Percentiles rank a stretch among this genome's conserved stretches.
Evolutionary conservation across 2,888 invertebrate genomes (phyloP).

Genomic region (Pseudanteris insignis): DNA sequence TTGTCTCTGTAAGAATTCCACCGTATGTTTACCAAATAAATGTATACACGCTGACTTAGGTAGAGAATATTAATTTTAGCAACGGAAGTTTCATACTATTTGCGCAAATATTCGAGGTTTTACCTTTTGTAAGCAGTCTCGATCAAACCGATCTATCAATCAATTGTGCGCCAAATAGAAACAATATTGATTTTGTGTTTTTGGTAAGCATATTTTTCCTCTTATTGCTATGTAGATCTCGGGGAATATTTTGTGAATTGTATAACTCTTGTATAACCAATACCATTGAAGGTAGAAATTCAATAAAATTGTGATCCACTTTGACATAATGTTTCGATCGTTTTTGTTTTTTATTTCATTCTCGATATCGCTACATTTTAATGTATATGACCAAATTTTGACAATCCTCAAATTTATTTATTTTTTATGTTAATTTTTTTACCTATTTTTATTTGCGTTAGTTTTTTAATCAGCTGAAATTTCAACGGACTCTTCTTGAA

Average conservation of each 20-base stretch:
- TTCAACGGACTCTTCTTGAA: slow-evolving; percentile 40
- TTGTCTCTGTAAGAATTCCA: slow-evolving; percentile 35
- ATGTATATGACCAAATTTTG: slow-evolving; percentile 6
- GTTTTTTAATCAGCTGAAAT: slow-evolving; percentile 17
- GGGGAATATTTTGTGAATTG: slow-evolving; percentile 59
- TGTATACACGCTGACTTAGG: slow-evolving; percentile 29
- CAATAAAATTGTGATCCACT: slow-evolving; percentile 65
- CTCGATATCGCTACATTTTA: slow-evolving; percentile 37
- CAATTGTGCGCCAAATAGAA: slow-evolving; percentile 4
- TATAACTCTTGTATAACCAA: slow-evolving; percentile 63
- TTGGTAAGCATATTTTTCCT: slow-evolving; percentile 60
- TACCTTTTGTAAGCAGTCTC: neutral
- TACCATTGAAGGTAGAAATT: slow-evolving; percentile 59
- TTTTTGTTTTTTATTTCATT: slow-evolving; percentile 61
- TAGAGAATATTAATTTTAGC: slow-evolving; percentile 9
- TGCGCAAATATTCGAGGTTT: slow-evolving; percentile 3
- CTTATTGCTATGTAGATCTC: slow-evolving; percentile 57
- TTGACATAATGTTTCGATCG: slow-evolving; percentile 58
- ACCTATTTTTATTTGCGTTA: slow-evolving; percentile 6
- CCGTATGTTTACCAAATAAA: slow-evolving; percentile 43
- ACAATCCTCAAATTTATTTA: slow-evolving; percentile 11
- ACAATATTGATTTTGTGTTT: slow-evolving; percentile 34
- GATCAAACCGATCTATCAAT: slow-evolving; percentile 7
- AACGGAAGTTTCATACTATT: slow-evolving; percentile 2
- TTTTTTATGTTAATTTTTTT: slow-evolving; percentile 7